Evolutionary conservation across 1,140 invertebrate species (phyloP), one percentile per base, ranked within the genome.

Genomic region (Psilanteris sp.): DNA sequence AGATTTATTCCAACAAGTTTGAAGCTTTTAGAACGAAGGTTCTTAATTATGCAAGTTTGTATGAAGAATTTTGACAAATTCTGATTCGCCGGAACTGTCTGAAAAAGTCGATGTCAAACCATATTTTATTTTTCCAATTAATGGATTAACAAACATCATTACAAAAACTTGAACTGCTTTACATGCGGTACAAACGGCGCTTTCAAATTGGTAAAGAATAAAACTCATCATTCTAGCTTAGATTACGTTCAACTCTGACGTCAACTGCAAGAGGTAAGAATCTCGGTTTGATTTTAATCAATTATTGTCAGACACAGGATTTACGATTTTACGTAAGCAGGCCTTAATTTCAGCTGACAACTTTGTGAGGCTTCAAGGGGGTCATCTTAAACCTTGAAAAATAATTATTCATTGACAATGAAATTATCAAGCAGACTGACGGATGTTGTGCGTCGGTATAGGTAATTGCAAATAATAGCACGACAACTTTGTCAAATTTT

Each of bases 401-500:
- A 44, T 13, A 52, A 46, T 6, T 9, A 20, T 44, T 64, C 46
- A 34, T 34, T 52, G 46, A 26, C 61, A 62, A 62, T 41, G 44
- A 62, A 22, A 62, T 64, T 41, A 52, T 64, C 27, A 27, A 52
- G 50, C 55, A 29, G 50, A 57, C 62, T 48, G 50, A 16, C 44
- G 41, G 41, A 55, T 48, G 31, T 67, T 57, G 41, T 67, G 8
- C 31, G 36, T 55, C 41, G 48, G 46, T 67, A 55, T 37, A 57
- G 32, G 39, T 67, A 57, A 67, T 55, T 67, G 62, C 50, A 11
- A 37, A n/a, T 67, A 50, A 66, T 66, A 9, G 37, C 13, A 66
- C 27, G 37, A 44, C 10, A 54, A 44, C 54, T 66, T 54, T 43
- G 48, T 44, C 46, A 54, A 44, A n/a, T n/a, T n/a, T n/a, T n/a